phyloP scores from a whole-genome alignment of 2,113 vertebrate genomes.

The Lontra canadensis region DNA sequence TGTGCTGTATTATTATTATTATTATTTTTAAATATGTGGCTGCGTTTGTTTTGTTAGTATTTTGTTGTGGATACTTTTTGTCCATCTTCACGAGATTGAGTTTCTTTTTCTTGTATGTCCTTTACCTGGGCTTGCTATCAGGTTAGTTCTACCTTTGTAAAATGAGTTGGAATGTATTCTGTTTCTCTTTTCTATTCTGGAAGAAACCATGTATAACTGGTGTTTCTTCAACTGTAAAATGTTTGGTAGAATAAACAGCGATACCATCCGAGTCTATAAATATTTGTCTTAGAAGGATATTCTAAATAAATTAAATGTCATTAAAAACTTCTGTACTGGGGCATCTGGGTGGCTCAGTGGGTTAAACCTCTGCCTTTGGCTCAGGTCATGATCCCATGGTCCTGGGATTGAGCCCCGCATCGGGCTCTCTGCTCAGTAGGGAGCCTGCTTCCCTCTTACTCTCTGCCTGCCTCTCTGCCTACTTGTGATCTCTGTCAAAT shows the following conservation, averaged over 20 bases:
- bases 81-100: neutral
- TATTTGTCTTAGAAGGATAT: neutral
- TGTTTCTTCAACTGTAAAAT: neutral
- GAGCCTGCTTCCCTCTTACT: too few relatives aligned
- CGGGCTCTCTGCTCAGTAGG: too few relatives aligned
- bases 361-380: too few relatives aligned
- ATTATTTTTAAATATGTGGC: neutral
- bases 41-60: neutral
- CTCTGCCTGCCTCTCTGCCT: too few relatives aligned
- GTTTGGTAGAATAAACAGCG: neutral
- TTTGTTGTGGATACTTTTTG: neutral
- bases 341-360: too few relatives aligned
- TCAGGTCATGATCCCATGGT: too few relatives aligned
- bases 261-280: neutral
- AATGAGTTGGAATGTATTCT: neutral
- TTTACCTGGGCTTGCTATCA: neutral
- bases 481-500: too few relatives aligned
- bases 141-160: neutral
- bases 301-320: neutral
- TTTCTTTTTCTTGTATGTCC: neutral
- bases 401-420: too few relatives aligned
- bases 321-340: neutral
- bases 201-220: neutral
- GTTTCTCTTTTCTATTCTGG: neutral
- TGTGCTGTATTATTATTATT: neutral